Conservation (phyloP, 2,888 invertebrate genomes). For the Pterostichus madidus region DNA sequence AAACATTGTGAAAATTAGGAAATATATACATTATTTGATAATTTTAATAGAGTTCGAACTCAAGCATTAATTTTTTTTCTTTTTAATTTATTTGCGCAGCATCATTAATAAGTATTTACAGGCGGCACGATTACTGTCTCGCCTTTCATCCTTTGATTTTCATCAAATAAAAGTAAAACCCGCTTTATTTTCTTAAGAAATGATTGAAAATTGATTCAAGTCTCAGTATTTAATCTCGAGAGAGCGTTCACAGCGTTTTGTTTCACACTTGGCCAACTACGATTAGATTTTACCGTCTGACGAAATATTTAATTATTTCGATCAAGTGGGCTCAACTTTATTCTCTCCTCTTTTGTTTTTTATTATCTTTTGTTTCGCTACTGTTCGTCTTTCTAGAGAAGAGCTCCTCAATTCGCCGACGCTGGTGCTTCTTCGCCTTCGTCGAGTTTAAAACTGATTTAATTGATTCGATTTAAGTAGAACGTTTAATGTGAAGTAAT, state of each 20-base stretch:
- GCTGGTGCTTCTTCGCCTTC: background rate
- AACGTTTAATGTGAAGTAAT: conserved; percentile 51
- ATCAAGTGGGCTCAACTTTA: conserved; percentile 58
- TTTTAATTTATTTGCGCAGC: too few relatives aligned
- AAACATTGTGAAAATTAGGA: too few relatives aligned
- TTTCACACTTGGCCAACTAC: conserved; percentile 56
- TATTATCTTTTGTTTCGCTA: conserved; percentile 55
- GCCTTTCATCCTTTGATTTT: too few relatives aligned
- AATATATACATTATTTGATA: too few relatives aligned
- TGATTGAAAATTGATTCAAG: conserved; percentile 38
- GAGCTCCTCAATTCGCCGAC: background rate
- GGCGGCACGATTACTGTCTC: too few relatives aligned
- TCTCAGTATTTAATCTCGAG: conserved; percentile 36
- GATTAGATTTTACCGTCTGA: conserved; percentile 53
- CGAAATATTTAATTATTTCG: conserved; percentile 63
- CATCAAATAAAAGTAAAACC: too few relatives aligned
- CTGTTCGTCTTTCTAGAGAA: background rate
- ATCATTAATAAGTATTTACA: too few relatives aligned
- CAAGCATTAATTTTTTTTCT: too few relatives aligned
- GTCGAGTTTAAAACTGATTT: conserved; percentile 46
- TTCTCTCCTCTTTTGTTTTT: conserved; percentile 58
- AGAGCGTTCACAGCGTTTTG: conserved; percentile 26
- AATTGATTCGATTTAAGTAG: conserved; percentile 52
- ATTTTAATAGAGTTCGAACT: too few relatives aligned
- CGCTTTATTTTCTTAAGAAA: conserved; percentile 3